Evolutionary conservation across 1,140 invertebrate species (phyloP).

Genomic region (Drosophila tropicalis): DNA sequence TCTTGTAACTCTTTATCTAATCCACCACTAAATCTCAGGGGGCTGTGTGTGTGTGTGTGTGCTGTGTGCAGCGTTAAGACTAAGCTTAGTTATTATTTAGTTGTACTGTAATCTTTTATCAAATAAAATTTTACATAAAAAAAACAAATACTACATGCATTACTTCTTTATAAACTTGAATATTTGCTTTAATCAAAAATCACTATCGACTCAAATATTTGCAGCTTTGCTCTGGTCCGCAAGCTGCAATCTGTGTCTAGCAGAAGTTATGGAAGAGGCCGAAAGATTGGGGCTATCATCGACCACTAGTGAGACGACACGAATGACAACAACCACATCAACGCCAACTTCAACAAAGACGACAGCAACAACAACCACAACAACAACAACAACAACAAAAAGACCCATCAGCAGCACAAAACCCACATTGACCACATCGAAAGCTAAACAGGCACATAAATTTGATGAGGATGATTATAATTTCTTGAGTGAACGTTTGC

Average conservation of each 20-base stretch:
- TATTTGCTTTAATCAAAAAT: background rate
- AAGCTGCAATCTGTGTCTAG: conserved; percentile 17
- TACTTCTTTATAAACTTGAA: background rate
- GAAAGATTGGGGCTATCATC: background rate
- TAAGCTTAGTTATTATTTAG: conserved; percentile 47
- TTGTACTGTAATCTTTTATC: conserved; percentile 64
- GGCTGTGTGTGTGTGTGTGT: background rate
- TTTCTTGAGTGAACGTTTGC: conserved; percentile 56
- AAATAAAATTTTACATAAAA: conserved; percentile 67
- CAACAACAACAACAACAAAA: conserved; percentile 25
- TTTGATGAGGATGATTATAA: conserved; percentile 54
- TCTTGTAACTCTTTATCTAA: background rate
- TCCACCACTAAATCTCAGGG: background rate
- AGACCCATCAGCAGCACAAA: background rate
- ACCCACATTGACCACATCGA: conserved; percentile 16
- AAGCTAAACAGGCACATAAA: conserved; percentile 18
- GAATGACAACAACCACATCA: background rate
- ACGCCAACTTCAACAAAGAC: background rate
- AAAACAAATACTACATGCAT: background rate
- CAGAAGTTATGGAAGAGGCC: background rate
- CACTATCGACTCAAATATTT: background rate
- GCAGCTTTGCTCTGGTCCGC: conserved; percentile 36
- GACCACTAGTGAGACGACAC: background rate
- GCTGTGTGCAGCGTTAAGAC: conserved; percentile 12
- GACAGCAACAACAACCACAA: conserved; percentile 16